Evolutionary conservation across 2,797 vertebrate species (phyloP), one percentile per base, ranked within the genome.

Genomic region (Cyprinella venusta): DNA sequence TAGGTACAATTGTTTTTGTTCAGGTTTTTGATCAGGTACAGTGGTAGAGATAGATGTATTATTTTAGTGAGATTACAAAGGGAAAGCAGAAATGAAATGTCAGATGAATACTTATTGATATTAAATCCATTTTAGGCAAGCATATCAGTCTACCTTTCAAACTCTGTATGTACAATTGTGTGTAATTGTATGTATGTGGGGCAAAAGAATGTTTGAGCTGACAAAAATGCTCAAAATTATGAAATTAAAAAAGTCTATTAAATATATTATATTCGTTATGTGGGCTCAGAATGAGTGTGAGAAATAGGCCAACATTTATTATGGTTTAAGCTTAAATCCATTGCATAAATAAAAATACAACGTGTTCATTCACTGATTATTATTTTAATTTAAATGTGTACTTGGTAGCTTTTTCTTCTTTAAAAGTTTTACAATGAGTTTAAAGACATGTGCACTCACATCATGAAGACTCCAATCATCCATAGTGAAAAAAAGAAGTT

Each of bases 81-180:
- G 15, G 54, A 80, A 67, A 65, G 8, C 24, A 80, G 76, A 76
- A 59, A 19, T 19, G 45, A 68, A 65, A 71, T 79, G 1, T 64
- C 30, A 74, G 48, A 82, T 64, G 33, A 84, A 59, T 45, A 64
- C 36, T 45, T 52, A 56, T 38, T 86, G 15, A 42, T 68, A 68
- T 30, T 26, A 68, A 85, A 77, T 30, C 72, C 67, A 1, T 63
- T 19, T 76, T n/a, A 76, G 65, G 26, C 26, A n/a, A 64, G 50
- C 68, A 67, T 24, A 75, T n/a, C 8, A 7, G 40, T 24, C 81
- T 88, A 54, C 54, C 63, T 88, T 65, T 78, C 45, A 42, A 83
- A 72, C 64, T 84, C 15, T 84, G 84, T 84, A 84, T 52, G 82
- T 52, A 72, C 40, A 79, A 76, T 52, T 85, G 81, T 82, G 81